Evolutionary conservation across 2,113 vertebrate genomes (phyloP), one percentile per base, ranked within the genome.

Genomic region (Brevimyrus niger): DNA sequence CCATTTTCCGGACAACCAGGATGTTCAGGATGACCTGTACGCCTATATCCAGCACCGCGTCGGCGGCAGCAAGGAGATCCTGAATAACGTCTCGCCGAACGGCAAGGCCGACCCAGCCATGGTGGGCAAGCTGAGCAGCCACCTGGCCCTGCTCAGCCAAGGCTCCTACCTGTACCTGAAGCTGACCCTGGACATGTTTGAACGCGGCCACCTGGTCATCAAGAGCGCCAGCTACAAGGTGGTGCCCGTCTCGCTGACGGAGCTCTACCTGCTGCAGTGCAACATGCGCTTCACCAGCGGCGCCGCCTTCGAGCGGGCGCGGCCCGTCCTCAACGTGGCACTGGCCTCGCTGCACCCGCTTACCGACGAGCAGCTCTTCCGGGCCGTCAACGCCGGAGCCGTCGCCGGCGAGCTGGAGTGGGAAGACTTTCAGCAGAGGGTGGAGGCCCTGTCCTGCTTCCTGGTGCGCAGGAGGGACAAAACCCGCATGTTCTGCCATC

Each of bases 401-500:
- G 93, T 98, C 90, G 94, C 90, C 3, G 97, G 97, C 2, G 96
- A 97, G 86, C 96, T 98, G 31, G 96, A 96, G 0, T 99, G 98
- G 98, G 97, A 96, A 88, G 97, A 99, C 94, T 99, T 99, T 93
- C 97, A 96, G 93, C 97, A 97, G 92, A 96, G 97, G 93, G 96
- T 99, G 96, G 98, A 99, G 11, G 94, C 95, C 69, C 97, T 99
- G 85, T 97, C 97, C 0, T 96, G 96, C 93, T 99, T 99, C 90
- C 96, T 99, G 94, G 96, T 99, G 91, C 97, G 97, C 89, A 96
- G 98, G 55, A 95, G 98, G 86, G 98, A 99, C 90, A 97, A 97
- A 91, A 99, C 98, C 0, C 97, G 98, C 6, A 99, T 99, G 98
- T 97, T 99, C 93, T 99, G 97, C 94, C 98, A 99, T 69, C 98